phyloP scores from a whole-genome alignment of 2,888 invertebrate species.

The Tolmerus cingulatus region DNA sequence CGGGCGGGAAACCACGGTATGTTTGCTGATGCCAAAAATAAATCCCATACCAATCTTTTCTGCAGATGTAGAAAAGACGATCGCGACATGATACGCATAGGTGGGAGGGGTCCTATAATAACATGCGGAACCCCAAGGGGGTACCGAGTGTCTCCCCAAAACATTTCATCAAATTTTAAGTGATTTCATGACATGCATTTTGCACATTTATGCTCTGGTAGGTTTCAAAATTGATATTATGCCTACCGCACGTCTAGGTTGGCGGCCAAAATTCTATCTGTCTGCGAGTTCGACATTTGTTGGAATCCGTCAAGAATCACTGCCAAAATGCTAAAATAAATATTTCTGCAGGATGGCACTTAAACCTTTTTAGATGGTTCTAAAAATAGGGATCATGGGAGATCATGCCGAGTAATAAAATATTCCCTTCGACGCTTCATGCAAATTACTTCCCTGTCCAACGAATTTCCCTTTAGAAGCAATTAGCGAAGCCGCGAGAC shows the following conservation, averaged over 20 bases:
- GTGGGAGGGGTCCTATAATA: neutral
- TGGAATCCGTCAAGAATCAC: slow-evolving; percentile 7
- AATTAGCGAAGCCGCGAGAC: neutral
- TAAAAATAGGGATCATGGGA: neutral
- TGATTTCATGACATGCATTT: slow-evolving; percentile 26
- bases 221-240: neutral
- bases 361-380: neutral
- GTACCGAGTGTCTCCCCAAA: neutral
- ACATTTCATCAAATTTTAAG: slow-evolving; percentile 23
- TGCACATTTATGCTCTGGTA: neutral
- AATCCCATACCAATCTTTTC: neutral
- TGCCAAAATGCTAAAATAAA: neutral
- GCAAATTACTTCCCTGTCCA: neutral
- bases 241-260: neutral
- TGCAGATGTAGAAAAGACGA: neutral
- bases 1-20: neutral
- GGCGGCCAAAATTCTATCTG: neutral
- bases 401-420: neutral
- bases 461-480: neutral
- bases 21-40: slow-evolving; percentile 8
- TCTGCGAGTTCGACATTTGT: neutral
- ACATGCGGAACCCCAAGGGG: neutral
- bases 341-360: neutral
- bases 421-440: neutral
- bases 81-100: neutral